phyloP scores from a whole-genome alignment of 2,797 vertebrate species.

The Hypotaenidia philippensis region DNA sequence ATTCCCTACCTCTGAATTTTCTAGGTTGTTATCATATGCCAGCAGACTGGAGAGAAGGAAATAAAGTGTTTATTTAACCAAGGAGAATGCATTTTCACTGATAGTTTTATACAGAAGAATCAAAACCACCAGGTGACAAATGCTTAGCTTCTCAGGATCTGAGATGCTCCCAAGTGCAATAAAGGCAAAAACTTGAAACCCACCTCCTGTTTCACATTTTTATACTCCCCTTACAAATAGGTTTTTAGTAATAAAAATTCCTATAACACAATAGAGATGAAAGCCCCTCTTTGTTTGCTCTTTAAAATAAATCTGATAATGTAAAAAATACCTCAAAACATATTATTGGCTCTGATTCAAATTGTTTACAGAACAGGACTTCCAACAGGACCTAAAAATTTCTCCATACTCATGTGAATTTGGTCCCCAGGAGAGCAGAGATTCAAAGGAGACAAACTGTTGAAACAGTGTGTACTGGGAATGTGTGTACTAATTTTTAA shows the following conservation, averaged over 20 bases:
- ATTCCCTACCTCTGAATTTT: background rate
- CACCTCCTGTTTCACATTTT: background rate
- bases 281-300: background rate
- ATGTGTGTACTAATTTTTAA: background rate
- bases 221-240: background rate
- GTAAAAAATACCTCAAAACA: background rate
- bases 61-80: background rate
- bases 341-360: background rate
- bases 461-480: background rate
- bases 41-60: background rate
- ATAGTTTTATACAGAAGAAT: background rate
- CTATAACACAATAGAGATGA: background rate
- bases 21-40: background rate
- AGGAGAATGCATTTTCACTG: background rate
- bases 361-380: background rate
- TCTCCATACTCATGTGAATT: background rate
- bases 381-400: background rate
- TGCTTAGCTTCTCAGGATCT: background rate
- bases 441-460: background rate
- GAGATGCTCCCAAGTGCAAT: background rate
- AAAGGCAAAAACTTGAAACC: background rate
- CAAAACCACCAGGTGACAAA: background rate
- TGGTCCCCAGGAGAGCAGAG: background rate
- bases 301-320: background rate
- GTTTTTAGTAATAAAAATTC: background rate